Evolutionary conservation across 2,797 vertebrate genomes (phyloP).

Genomic region (Scolopax bukidnonensis): DNA sequence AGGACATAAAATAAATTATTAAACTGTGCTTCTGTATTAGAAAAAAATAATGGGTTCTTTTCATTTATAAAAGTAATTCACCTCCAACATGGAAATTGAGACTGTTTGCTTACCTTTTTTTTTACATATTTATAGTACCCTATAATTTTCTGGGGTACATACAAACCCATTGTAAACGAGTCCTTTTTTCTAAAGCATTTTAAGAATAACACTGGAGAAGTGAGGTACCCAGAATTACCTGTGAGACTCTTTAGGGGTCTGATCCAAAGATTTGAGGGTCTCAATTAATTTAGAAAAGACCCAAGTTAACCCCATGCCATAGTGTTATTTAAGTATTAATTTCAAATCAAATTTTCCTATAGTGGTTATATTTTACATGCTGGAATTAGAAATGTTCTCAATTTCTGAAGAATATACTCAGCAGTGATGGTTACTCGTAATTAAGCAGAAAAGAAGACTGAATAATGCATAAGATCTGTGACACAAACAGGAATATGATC

Average conservation of each 20-base stretch:
- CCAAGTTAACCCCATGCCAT: neutral
- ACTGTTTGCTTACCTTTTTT: neutral
- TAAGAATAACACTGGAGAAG: neutral
- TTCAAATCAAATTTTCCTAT: neutral
- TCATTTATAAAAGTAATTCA: neutral
- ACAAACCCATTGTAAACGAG: neutral
- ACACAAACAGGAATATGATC: neutral
- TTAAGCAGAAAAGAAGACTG: slow-evolving; percentile 14
- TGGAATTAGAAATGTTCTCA: neutral
- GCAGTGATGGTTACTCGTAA: neutral
- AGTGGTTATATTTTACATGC: neutral
- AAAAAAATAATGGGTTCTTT: neutral
- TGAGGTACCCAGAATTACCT: neutral
- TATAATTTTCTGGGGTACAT: neutral
- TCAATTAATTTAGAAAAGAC: neutral
- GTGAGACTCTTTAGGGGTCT: neutral
- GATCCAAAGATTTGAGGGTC: neutral
- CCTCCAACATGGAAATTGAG: neutral
- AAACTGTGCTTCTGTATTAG: neutral
- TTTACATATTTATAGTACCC: neutral
- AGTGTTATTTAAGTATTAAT: neutral
- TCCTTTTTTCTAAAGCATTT: neutral
- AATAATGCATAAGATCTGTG: neutral
- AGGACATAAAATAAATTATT: neutral
- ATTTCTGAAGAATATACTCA: neutral